phyloP scores from a whole-genome alignment of 2,888 invertebrate species.

The Lucinisca nassula region DNA sequence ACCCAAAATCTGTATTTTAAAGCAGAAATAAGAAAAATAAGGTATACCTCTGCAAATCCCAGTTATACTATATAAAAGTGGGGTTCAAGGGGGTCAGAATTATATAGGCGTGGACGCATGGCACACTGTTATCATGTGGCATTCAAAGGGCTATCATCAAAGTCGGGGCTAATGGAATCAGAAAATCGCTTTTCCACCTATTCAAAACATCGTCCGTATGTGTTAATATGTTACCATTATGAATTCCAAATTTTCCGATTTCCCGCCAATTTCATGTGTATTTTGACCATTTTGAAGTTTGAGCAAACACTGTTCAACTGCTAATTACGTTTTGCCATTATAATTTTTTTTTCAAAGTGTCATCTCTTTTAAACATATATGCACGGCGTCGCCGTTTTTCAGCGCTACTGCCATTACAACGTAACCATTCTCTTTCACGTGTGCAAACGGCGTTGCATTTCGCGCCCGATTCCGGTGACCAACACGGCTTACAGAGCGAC shows the following conservation, averaged over 20 bases:
- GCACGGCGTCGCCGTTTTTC: background rate
- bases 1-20: no score
- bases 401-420: background rate
- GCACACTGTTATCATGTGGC: no score
- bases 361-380: background rate
- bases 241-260: background rate
- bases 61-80: no score
- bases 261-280: background rate
- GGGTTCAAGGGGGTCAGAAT: no score
- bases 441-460: background rate
- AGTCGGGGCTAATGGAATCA: no score
- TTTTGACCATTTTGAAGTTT: background rate
- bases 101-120: no score
- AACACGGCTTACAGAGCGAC: background rate
- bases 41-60: no score
- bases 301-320: background rate
- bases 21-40: no score
- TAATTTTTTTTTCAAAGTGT: background rate
- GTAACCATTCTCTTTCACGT: background rate
- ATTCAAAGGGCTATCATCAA: no score
- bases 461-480: background rate
- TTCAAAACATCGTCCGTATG: no score
- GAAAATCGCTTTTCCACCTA: no score
- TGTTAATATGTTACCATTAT: no score
- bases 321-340: background rate